phyloP scores from a whole-genome alignment of 2,113 vertebrate species.

The Lamprotornis superbus region DNA sequence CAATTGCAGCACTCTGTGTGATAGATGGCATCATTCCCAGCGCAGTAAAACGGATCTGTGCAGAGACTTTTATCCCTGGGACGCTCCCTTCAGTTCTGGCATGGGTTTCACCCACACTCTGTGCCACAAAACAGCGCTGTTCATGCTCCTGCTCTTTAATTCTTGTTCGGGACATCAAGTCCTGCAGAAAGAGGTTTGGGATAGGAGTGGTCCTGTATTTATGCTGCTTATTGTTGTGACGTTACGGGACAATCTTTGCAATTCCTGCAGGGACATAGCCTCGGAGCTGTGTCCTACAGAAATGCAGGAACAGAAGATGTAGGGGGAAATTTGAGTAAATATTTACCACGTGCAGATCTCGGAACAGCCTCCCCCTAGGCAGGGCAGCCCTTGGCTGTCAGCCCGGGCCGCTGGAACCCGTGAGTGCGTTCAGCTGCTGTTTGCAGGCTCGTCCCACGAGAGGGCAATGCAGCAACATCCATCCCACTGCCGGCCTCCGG shows the following conservation, averaged over 20 bases:
- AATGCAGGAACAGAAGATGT: background rate
- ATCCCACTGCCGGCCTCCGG: background rate
- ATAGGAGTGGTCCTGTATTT: accelerated
- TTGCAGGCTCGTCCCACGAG: slow-evolving; percentile 1
- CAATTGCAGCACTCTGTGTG: background rate
- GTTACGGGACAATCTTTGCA: background rate
- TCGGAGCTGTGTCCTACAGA: background rate
- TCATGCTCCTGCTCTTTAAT: background rate
- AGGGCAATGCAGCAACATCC: slow-evolving; percentile 12
- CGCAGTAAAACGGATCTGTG: background rate
- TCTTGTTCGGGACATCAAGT: background rate
- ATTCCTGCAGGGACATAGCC: background rate
- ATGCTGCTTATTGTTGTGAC: background rate
- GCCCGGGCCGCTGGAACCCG: background rate
- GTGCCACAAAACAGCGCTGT: background rate
- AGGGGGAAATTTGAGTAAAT: background rate
- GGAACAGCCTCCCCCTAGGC: background rate
- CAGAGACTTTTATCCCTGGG: background rate
- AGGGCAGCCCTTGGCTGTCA: background rate
- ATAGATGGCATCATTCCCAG: background rate
- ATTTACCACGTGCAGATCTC: accelerated
- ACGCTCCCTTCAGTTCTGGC: accelerated
- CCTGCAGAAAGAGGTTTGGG: background rate
- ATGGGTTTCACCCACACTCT: accelerated
- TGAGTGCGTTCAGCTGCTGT: background rate